Conservation (phyloP, 2,797 vertebrate genomes). For the Muraenolepis orangiensis region DNA sequence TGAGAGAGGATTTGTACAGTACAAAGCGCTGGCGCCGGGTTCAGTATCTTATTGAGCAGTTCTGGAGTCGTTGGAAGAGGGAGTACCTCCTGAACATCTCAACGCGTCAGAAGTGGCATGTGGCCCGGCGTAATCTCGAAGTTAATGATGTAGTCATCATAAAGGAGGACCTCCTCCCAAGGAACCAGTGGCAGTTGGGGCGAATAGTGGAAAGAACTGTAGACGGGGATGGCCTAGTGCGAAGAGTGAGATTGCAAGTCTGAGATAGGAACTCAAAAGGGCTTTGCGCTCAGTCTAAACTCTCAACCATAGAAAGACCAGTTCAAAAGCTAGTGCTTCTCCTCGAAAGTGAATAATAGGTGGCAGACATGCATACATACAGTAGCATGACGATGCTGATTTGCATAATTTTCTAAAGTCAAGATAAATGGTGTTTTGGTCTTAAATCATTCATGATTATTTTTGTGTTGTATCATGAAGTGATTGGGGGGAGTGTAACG, state of each 20-base stretch:
- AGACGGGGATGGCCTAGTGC: background rate
- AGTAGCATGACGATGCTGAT: no score
- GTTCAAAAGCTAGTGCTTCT: constrained; percentile 4
- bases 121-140: background rate
- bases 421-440: no score
- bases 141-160: background rate
- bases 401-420: no score
- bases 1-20: constrained; percentile 26
- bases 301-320: background rate
- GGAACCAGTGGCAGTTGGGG: background rate
- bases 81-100: constrained; percentile 3
- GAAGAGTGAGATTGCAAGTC: background rate
- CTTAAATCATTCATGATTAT: no score
- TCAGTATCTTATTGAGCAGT: constrained; percentile 17
- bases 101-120: background rate
- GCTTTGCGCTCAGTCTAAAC: background rate
- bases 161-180: background rate
- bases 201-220: background rate
- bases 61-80: constrained; percentile 15
- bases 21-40: constrained; percentile 29
- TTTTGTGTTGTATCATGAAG: no score
- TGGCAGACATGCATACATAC: background rate
- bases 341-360: background rate
- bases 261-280: background rate
- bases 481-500: no score